Conservation (phyloP, 2,888 invertebrate species). For the Zaprionus bogoriensis region DNA sequence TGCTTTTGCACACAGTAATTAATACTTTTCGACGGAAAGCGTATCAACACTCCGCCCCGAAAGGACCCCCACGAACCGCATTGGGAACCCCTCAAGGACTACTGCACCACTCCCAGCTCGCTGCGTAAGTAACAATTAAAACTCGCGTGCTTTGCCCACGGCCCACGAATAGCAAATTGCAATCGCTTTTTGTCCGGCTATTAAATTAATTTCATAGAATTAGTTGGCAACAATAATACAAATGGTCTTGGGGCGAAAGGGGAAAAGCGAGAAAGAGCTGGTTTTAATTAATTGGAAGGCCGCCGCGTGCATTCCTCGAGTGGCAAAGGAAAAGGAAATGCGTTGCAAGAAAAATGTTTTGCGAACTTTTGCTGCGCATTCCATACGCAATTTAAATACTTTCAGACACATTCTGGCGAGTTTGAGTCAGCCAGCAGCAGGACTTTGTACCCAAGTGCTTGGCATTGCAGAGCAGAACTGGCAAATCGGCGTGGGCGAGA, state of each 20-base stretch:
- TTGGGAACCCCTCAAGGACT: no score
- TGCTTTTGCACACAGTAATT: conserved; percentile 18
- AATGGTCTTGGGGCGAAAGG: conserved; percentile 1
- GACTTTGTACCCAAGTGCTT: background rate
- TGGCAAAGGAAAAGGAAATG: conserved; percentile 35
- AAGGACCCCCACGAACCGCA: background rate
- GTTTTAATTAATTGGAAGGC: conserved; percentile 65
- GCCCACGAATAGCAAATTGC: background rate
- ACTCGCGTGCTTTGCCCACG: conserved; percentile 31
- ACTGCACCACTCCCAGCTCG: no score
- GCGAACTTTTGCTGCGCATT: conserved; percentile 63
- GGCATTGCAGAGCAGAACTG: background rate
- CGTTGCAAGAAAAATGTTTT: conserved; percentile 36
- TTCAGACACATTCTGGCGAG: conserved; percentile 51
- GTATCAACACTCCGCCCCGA: conserved; percentile 23
- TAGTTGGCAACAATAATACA: conserved; percentile 6
- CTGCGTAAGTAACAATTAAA: conserved; percentile 33
- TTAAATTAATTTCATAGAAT: conserved; percentile 52
- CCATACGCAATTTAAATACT: conserved; percentile 73
- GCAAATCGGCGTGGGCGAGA: background rate
- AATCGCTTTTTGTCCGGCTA: conserved; percentile 15
- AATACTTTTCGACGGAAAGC: conserved; percentile 21
- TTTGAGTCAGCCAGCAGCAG: conserved; percentile 7
- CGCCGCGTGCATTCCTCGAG: background rate
- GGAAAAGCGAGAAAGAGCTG: no score